Base-by-base conservation (phyloP, 2,888 invertebrate species). In the Plagiodera versicolora region DNA sequence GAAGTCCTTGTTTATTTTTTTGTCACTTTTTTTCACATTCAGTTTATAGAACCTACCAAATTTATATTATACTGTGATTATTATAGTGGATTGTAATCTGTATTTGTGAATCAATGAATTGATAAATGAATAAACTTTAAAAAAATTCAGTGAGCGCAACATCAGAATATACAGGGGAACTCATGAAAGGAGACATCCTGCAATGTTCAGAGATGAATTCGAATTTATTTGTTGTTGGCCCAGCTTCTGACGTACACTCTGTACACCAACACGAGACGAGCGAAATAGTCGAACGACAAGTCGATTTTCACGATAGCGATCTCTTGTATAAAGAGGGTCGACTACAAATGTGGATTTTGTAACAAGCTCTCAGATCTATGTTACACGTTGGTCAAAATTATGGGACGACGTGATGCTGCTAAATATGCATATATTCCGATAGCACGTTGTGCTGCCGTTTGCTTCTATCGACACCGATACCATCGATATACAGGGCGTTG, bases 351-450 rank as follows among this genome's bases (percentile, higher is more conserved):
- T 74, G 75, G 71, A 72, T 77, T 75, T 75, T 71, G 75, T 74
- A 75, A 76, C 77, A 39, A 39, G 75, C 73, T 75, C 75, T 73
- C 70, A 77, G 75, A 79, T 78, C 74, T 76, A 78, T 78, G 79
- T 76, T 74, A 77, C 78, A 79, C 77, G 79, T 72, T 75, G 76
- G 73, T 72, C 77, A 76, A 76, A 75, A 72, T 78, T 79, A 77
- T 73, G 76, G 64, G 74, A 71, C 74, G 71, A 70, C 74, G 74
- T 74, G 74, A 76, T 73, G 65, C 70, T 73, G 70, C 67, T 77
- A 75, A 77, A 74, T 77, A 79, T 77, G 77, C 76, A 76, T 77
- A 77, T 79, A 77, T 71, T 69, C 65, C 70, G 68, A 59, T 56
- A 46, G 60, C 60, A 46, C 48, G 46, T 45, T 51, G 48, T 61